Base-by-base conservation (phyloP, 2,888 invertebrate genomes). In the Drosophila meridionalis region DNA sequence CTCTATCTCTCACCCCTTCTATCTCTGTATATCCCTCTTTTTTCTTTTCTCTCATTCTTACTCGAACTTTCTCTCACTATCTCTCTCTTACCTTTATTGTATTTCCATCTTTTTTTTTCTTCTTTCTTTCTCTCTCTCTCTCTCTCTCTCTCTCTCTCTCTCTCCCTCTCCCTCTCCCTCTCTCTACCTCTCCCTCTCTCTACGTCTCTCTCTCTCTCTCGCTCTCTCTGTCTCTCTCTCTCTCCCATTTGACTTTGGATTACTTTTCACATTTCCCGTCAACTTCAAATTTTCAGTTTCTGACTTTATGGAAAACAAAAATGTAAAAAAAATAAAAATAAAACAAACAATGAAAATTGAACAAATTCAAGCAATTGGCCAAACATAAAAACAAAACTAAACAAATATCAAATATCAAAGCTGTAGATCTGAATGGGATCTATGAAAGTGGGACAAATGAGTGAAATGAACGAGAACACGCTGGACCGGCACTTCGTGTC, bases 401-500 rank as follows among this genome's bases (percentile, higher is more conserved):
- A 26, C 26, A 36, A 8, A 55, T 38, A 36, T 0, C 14, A 50
- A 11, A n/a, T 9, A 32, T n/a, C 30, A 55, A 55, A 55, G 9
- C 30, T 6, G 12, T 42, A 50, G 40, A 48, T 61, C 26, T 11
- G 8, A 20, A 32, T 11, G 1, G 3, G 42, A 65, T 65, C 30
- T 30, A 32, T 32, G 42, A 47, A 32, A 32, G 3, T 40, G 20
- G 30, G 11, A 2, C 34, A 43, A 50, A 82, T 84, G 87, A 36
- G 14, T 52, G 63, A 73, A 6, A n/a, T 75, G 0, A 70, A 47
- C 9, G 87, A 83, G 26, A 34, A 12, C 14, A 40, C 63, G 0
- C 59, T 89, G 48, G 85, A 86, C 69, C 58, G 64, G 0, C 90
- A 89, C 57, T 86, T 80, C n/a, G 34, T 36, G 6, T 6, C 45